Evolutionary conservation across 2,797 vertebrate species (phyloP), one percentile per base, ranked within the genome.

Genomic region (Petrocephalus sullivani): DNA sequence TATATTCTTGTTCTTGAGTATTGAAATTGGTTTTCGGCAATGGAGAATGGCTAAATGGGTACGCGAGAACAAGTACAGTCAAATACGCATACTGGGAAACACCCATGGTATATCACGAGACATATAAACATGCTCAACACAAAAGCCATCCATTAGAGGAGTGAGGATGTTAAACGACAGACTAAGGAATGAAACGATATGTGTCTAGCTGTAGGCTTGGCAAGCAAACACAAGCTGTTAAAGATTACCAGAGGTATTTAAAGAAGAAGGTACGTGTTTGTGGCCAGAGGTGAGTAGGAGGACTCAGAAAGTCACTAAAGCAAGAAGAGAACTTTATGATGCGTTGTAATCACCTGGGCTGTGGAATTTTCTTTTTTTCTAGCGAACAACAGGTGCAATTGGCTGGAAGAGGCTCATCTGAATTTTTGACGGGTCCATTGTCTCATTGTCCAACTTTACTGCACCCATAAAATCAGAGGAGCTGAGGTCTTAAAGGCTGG

Each of bases 321-420:
- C n/a, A 41, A 57, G 28, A 3, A 12, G 67, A 64, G 67, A 28
- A 71, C 89, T 94, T 95, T 95, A 95, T 92, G 91, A 88, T 89
- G 84, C 89, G 88, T 88, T 89, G 78, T 93, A 92, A 92, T 90
- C 90, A 89, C 90, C 57, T 88, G 87, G 46, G 60, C 85, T 85
- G 89, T 92, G 78, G 88, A 87, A 23, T 91, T 87, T 90, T 46
- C 23, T 53, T 56, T 82, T 85, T 85, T 89, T 91, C 92, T 92
- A 92, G 90, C 92, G 91, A 93, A 93, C 94, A 95, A 94, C 91
- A 89, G 60, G 88, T 87, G 83, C 54, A 85, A 85, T 58, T 58
- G 58, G 90, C 87, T 67, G 33, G 57, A 5, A 41, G 12, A 2
- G 90, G 87, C 85, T 54, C 19, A 89, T 91, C 90, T 91, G 94